Percentiles rank a stretch among this genome's conserved stretches.
phyloP scores from a whole-genome alignment of 2,113 vertebrate species.

The Porphyrio hochstetteri region DNA sequence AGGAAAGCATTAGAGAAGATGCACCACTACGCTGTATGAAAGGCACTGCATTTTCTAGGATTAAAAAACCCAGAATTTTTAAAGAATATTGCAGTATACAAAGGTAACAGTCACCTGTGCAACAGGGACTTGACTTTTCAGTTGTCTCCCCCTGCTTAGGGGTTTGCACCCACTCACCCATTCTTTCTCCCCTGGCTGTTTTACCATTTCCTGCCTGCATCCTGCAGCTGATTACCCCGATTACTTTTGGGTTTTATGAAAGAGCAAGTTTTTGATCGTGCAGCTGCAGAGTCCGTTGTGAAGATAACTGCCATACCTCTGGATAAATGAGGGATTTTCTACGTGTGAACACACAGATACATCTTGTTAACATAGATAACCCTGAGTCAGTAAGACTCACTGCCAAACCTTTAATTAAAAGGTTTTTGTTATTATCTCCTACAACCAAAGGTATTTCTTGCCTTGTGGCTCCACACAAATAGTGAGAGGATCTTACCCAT shows the following conservation, averaged over 20 bases:
- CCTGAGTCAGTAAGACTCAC: background rate
- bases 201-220: background rate
- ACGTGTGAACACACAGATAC: background rate
- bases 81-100: background rate
- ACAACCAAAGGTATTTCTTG: background rate
- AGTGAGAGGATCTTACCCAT: conserved; percentile 81
- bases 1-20: background rate
- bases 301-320: background rate
- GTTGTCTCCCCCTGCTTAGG: background rate
- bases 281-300: background rate
- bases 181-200: background rate
- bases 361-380: background rate
- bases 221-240: background rate
- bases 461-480: background rate
- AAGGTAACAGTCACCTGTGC: background rate
- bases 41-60: background rate
- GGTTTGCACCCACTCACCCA: background rate
- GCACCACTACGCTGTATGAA: background rate
- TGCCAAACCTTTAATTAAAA: background rate
- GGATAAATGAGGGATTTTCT: background rate
- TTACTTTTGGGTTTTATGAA: background rate
- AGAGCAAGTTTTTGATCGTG: background rate
- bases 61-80: background rate
- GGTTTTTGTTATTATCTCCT: background rate
- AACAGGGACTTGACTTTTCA: background rate